These are phyloP conservation scores for Hipparchia semele DNA, from an alignment of 2,888 invertebrate species.

Conservation along the genomic window DNA sequence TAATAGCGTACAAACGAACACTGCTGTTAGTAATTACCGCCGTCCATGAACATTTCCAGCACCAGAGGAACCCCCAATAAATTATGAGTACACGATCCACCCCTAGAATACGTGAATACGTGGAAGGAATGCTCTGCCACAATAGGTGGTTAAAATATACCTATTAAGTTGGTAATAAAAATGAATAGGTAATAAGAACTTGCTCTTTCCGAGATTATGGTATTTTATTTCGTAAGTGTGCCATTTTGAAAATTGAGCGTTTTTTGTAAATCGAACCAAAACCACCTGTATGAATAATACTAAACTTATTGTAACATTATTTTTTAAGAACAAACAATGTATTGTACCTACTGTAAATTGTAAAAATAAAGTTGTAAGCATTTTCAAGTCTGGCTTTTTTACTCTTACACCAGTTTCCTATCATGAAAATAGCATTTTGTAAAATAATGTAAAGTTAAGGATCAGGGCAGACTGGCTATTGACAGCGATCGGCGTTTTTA, in stretches of 20 bases:
- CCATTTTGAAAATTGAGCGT: conserved; percentile 23
- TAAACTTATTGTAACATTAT: conserved; percentile 10
- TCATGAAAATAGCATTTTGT: background rate
- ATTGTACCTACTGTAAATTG: conserved; percentile 2
- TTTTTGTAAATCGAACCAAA: conserved; percentile 3
- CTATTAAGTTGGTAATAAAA: background rate
- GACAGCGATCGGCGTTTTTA: no score
- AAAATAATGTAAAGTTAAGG: no score
- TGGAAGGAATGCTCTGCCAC: no score
- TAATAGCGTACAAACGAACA: no score
- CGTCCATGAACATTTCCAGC: no score
- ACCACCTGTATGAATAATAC: conserved; percentile 9
- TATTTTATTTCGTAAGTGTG: conserved; percentile 11
- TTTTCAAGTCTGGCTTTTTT: background rate
- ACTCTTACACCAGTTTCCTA: background rate
- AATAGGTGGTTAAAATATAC: no score
- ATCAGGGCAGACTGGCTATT: no score
- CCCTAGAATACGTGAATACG: no score
- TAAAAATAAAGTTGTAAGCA: conserved; percentile 22
- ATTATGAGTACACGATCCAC: no score
- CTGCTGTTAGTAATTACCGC: no score
- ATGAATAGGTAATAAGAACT: background rate
- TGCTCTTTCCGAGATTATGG: background rate
- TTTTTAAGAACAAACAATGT: background rate
- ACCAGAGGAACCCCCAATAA: no score